These are phyloP conservation scores for Pseudococcus longispinus DNA, from an alignment of 2,888 invertebrate genomes.

Conservation along the genomic window DNA sequence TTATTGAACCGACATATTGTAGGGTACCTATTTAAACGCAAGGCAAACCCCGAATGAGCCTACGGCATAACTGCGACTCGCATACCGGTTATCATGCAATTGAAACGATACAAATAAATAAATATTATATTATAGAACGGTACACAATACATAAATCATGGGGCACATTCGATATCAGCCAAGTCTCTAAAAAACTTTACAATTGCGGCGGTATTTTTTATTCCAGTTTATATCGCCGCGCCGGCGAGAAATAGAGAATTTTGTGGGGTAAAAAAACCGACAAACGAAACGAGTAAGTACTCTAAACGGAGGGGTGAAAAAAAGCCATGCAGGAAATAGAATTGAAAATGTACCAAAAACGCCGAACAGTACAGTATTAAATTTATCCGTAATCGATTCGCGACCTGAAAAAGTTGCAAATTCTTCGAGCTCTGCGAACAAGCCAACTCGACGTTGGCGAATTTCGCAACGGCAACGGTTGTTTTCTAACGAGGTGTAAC, in stretches of 20 bases:
- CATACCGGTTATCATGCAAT: neutral
- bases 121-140: neutral
- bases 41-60: neutral
- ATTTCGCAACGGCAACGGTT: neutral
- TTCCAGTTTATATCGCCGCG: neutral
- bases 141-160: neutral
- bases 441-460: neutral
- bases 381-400: conserved; percentile 37
- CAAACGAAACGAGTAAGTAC: neutral
- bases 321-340: conserved; percentile 6
- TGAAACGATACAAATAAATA: conserved; percentile 12
- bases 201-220: neutral
- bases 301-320: neutral
- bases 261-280: neutral
- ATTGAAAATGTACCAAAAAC: conserved; percentile 27
- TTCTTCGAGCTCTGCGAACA: neutral
- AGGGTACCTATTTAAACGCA: neutral
- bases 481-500: conserved; percentile 13
- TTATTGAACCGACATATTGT: neutral
- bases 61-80: neutral
- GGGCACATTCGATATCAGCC: neutral
- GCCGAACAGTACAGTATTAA: neutral
- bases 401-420: conserved; percentile 31
- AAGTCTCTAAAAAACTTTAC: conserved; percentile 12
- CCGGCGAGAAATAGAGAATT: neutral